phyloP scores from a whole-genome alignment of 2,888 invertebrate genomes.

The Dinocampus coccinellae region DNA sequence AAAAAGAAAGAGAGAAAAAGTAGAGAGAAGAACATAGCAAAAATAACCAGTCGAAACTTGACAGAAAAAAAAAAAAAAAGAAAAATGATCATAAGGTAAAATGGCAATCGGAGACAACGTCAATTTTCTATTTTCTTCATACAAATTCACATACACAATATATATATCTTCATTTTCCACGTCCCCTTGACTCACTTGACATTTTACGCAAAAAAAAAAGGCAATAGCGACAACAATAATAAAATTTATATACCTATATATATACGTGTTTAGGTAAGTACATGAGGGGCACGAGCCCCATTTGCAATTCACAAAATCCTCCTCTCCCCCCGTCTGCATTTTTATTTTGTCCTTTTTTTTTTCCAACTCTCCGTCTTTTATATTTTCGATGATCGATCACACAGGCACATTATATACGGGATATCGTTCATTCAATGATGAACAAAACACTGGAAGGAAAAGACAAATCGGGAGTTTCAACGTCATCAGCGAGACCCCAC shows the following conservation, averaged over 20 bases:
- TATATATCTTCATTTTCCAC: constrained; percentile 54
- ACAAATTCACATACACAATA: constrained; percentile 27
- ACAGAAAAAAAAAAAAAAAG: constrained; percentile 63
- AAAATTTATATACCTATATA: neutral
- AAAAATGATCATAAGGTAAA: no score
- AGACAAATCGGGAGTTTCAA: neutral
- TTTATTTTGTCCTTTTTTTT: neutral
- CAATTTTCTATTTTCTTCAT: constrained; percentile 12
- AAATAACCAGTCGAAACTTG: constrained; percentile 46
- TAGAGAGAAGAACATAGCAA: constrained; percentile 10
- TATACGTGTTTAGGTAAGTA: neutral
- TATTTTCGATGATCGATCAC: neutral
- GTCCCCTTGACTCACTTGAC: constrained; percentile 34
- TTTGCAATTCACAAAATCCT: neutral
- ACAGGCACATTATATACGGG: neutral
- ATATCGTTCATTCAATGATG: constrained; percentile 19
- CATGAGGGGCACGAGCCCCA: neutral
- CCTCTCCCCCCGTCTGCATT: neutral
- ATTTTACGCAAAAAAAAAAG: constrained; percentile 11
- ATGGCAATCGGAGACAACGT: constrained; percentile 18
- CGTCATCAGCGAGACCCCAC: neutral
- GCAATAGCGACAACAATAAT: no score
- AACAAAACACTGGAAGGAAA: neutral
- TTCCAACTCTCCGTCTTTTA: neutral
- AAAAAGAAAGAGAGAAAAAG: constrained; percentile 39